Base-by-base conservation (phyloP, 2,113 vertebrate species). In the Rhadina sibilatrix region DNA sequence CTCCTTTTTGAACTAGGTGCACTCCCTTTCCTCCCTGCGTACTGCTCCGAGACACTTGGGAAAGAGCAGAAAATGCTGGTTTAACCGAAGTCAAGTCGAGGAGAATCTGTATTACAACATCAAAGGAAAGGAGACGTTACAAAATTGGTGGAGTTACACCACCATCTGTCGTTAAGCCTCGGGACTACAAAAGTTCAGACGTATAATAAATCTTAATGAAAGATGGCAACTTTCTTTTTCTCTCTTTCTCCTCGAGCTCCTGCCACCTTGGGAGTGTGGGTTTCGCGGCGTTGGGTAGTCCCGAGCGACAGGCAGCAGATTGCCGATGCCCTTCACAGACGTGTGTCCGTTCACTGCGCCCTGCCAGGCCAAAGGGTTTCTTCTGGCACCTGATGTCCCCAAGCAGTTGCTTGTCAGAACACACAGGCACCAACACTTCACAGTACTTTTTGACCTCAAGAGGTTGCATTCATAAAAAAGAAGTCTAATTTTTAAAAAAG, bases 161-260 rank as follows among this genome's bases (percentile, higher is more conserved):
- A 98, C 98, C 98, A 98, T 98, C 98, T 98, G 98, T 98, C 98
- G 98, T 98, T 98, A 98, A 98, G 75, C 94, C 94, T 95, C 13
- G 98, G 98, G 97, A 98, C 97, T 98, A 98, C 98, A 98, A 98
- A 98, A 97, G 94, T 97, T 92, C 79, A 91, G 93, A 90, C 40
- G 21, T 85, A 54, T 75, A 93, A 97, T 98, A 98, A 98, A 97
- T 96, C 95, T 83, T 97, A 97, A 98, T 93, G 94, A 97, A 74
- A 86, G 80, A 86, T 75, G 60, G 72, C 65, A 95, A 96, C 59
- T 94, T 80, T 77, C 24, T 61, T 94, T 94, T 77, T 52, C 53
- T 30, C 42, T 70, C 33, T 40, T 30, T 33, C 6, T 3, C 65
- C 6, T 68, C 7, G 13, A 66, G 59, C 35, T 65, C 20, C 28